Base-by-base conservation (phyloP, 2,113 vertebrate genomes). In the Pundamilia nyererei region DNA sequence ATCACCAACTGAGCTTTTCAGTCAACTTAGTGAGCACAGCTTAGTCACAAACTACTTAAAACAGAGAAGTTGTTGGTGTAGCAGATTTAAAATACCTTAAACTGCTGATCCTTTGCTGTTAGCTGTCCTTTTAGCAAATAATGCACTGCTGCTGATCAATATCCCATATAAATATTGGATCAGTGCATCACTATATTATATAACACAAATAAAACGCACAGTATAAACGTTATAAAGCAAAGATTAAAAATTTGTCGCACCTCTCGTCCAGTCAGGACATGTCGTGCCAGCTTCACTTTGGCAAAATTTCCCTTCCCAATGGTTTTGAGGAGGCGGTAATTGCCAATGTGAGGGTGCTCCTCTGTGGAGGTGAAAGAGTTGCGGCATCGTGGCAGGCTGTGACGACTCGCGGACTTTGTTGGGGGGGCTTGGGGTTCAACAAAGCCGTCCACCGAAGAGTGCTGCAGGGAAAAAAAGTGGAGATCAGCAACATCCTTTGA, bases 281-380 rank as follows among this genome's bases (percentile, higher is more conserved):
- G 98, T 79, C 98, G 96, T 24, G 98, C 98, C 94, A 99, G 94
- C 87, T 99, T 99, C 88, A 99, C 98, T 95, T 99, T 99, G 94
- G 98, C 98, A 83, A 99, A 99, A 93, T 98, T 99, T 83, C 98
- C 98, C 94, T 99, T 99, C 87, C 98, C 98, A 91, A 99, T 98
- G 87, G 98, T 99, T 95, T 99, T 99, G 77, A 99, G 97, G 89
- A 99, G 97, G 87, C 98, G 97, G 53, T 99, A 99, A 92, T 98
- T 99, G 87, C 98, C 98, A 83, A 99, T 96, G 87, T 98, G 98
- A 81, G 98, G 98, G 81, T 98, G 98, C 85, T 99, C 97, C 49
- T 98, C 97, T 3, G 97, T 93, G 17, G 98, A 98, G 0, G 98
- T 97, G 82, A 98, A 96, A 80, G 98, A 99, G 91, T 98, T 99